Base-by-base conservation (phyloP, 2,113 vertebrate genomes). In the Crotalus tigris region DNA sequence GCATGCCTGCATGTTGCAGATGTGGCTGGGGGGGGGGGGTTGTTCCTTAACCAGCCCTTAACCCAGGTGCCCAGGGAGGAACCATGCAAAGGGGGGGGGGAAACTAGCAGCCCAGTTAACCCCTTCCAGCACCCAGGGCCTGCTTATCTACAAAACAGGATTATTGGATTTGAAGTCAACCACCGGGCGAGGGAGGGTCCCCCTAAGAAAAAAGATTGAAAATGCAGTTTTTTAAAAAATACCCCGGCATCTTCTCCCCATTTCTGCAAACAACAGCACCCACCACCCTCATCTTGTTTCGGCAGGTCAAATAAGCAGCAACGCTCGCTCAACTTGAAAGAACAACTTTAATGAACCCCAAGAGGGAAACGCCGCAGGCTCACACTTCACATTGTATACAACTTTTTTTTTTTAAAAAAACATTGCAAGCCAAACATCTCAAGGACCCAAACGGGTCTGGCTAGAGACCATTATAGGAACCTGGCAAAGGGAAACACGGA, bases 281-380 rank as follows among this genome's bases (percentile, higher is more conserved):
- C 33, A 8, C 2, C 17, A 1, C 17, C 5, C 75, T 10, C 1
- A 0, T 2, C 69, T 81, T 3, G 17, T 10, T 39, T 9, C 69
- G 19, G 17, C 33, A 81, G 33, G 75, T 21, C 33, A 19, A 81
- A 44, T 21, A 81, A 21, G 95, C 94, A 95, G 88, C 95, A 95
- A 87, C 92, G 29, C 95, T 46, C 87, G 61, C 94, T 95, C 94
- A 95, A 92, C 85, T 94, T 95, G 95, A 94, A 95, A 97, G 95
- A 97, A 97, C 89, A 94, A 94, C 95, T 98, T 98, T 98, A 98
- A 98, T 98, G 97, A 97, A 97, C 96, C 94, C 93, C 33, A 33
- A 21, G 11, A 95, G 95, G 93, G 96, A 96, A 33, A 69, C 0
- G 64, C 64, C 3, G 0, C 85, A 96, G 95, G 90, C 96, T 95